Conservation (phyloP, 2,113 vertebrate species). For the Ardeotis arabs region DNA sequence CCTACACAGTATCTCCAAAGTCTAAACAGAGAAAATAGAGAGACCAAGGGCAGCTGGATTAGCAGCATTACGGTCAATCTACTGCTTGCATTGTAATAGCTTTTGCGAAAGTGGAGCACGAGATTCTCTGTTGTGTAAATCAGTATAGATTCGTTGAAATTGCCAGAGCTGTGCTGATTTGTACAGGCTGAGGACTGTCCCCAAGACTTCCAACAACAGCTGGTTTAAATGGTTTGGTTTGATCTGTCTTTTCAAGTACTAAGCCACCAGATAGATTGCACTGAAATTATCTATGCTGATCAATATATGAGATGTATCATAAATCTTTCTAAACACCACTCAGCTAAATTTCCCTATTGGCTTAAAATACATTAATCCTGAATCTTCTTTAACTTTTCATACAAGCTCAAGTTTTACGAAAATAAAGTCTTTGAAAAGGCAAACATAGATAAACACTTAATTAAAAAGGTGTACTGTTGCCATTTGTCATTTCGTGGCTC, state of each 20-base stretch:
- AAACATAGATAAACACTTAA: background rate
- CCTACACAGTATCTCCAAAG: background rate
- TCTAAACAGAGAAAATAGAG: background rate
- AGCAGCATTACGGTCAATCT: background rate
- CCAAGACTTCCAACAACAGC: background rate
- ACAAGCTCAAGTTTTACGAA: background rate
- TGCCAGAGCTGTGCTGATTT: constrained; percentile 10
- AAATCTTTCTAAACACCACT: background rate
- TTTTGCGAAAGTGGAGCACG: background rate
- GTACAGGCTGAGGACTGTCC: background rate
- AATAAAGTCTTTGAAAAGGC: background rate
- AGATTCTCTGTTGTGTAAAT: background rate
- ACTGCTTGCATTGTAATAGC: constrained; percentile 25
- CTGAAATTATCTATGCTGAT: background rate
- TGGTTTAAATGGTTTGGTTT: background rate
- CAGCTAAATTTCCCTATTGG: background rate
- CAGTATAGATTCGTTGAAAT: background rate
- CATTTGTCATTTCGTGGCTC: background rate
- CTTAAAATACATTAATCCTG: background rate
- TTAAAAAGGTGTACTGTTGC: background rate
- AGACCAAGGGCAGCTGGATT: constrained; percentile 16
- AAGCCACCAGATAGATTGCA: background rate
- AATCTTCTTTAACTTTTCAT: background rate
- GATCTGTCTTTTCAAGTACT: background rate
- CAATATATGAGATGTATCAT: background rate